These are phyloP conservation scores for Agrotis exclamationis DNA, from an alignment of 2,888 invertebrate species.

Conservation along the genomic window DNA sequence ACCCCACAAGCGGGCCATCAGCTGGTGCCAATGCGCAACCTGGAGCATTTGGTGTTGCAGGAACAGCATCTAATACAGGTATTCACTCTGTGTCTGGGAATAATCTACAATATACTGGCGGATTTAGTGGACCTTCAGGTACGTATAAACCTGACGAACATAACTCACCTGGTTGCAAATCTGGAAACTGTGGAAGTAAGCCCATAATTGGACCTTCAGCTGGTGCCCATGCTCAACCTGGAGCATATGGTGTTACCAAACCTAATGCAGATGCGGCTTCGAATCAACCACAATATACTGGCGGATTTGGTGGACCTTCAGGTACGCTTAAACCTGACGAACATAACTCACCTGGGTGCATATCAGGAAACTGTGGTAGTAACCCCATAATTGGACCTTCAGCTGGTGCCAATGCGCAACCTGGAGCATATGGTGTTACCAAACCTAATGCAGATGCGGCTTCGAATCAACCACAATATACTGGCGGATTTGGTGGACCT, in stretches of 20 bases:
- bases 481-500: constrained; percentile 22
- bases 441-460: background rate
- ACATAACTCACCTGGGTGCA: constrained; percentile 42
- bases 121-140: constrained; percentile 31
- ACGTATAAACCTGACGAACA: constrained; percentile 41
- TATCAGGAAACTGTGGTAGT: constrained; percentile 41
- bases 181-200: constrained; percentile 17
- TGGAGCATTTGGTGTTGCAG: constrained; percentile 12
- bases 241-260: constrained; percentile 1
- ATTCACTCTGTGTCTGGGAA: background rate
- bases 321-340: constrained; percentile 35
- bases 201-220: background rate
- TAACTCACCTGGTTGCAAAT: constrained; percentile 30
- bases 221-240: constrained; percentile 15
- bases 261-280: background rate
- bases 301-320: constrained; percentile 24
- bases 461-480: constrained; percentile 6
- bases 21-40: constrained; percentile 5
- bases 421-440: constrained; percentile 11
- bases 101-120: constrained; percentile 28
- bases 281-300: constrained; percentile 8
- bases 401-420: constrained; percentile 10
- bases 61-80: constrained; percentile 14
- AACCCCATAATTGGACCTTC: background rate
- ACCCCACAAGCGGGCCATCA: background rate